phyloP scores from a whole-genome alignment of 2,113 vertebrate species.

The Ursus arctos region DNA sequence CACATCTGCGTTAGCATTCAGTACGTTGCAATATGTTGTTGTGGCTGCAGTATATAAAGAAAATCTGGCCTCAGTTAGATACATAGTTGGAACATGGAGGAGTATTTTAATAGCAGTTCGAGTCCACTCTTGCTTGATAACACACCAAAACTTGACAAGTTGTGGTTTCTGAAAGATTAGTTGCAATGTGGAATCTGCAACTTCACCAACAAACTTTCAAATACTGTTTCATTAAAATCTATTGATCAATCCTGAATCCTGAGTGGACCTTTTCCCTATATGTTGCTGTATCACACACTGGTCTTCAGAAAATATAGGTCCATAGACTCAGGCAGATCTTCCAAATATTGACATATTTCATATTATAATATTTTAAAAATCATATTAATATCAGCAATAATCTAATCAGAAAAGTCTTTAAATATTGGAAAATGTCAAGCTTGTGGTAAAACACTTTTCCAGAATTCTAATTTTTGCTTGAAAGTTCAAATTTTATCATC shows the following conservation, averaged over 20 bases:
- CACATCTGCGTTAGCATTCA: background rate
- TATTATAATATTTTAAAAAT: background rate
- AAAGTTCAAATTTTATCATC: slow-evolving; percentile 42
- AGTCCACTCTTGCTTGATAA: slow-evolving; percentile 37
- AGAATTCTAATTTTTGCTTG: slow-evolving; percentile 37
- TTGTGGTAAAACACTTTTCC: background rate
- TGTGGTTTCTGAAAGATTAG: slow-evolving; percentile 13
- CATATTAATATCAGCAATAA: background rate
- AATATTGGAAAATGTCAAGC: background rate
- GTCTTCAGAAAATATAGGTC: background rate
- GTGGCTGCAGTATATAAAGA: background rate
- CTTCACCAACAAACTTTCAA: background rate
- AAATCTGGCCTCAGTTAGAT: background rate
- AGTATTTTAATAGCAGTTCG: background rate
- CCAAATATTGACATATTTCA: background rate
- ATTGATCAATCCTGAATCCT: background rate
- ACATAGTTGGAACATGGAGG: background rate
- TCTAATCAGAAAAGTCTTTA: background rate
- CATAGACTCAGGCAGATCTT: background rate
- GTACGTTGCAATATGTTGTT: background rate
- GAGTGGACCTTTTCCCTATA: background rate
- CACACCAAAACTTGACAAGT: background rate
- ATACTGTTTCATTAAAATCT: background rate
- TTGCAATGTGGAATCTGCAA: background rate
- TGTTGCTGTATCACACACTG: background rate